Percentiles rank a stretch among this genome's conserved stretches.
phyloP scores from a whole-genome alignment of 2,888 invertebrate genomes.

The Geophilus truncorum region DNA sequence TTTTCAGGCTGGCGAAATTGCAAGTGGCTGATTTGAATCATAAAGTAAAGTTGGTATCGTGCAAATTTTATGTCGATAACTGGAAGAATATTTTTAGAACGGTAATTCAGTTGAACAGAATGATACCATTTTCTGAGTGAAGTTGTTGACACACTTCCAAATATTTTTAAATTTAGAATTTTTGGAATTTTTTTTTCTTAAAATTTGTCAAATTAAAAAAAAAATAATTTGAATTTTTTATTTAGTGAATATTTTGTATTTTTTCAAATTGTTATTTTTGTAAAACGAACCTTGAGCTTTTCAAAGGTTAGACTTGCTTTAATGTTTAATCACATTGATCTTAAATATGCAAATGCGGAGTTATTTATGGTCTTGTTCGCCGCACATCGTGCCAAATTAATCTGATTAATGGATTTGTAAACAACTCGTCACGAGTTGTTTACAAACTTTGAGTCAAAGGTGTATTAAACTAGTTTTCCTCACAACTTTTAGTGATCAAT shows the following conservation, averaged over 20 bases:
- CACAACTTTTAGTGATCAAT: no score
- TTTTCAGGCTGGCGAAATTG: not conserved
- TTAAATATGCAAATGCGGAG: not conserved
- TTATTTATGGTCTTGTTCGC: not conserved
- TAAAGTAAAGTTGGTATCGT: not conserved
- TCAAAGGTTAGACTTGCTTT: no score
- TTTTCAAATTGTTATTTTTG: no score
- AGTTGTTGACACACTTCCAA: no score
- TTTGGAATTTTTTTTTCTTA: not conserved
- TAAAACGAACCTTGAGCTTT: no score
- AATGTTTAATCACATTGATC: conserved; percentile 14
- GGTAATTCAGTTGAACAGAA: not conserved
- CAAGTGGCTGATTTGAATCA: not conserved
- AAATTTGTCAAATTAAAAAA: no score
- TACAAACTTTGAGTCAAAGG: no score
- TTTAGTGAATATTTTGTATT: not conserved
- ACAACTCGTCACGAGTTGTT: no score
- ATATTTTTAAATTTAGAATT: no score
- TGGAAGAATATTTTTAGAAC: not conserved
- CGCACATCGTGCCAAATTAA: not conserved
- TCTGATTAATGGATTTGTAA: conserved; percentile 17
- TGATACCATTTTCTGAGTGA: no score
- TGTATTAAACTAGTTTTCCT: no score
- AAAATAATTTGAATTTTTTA: no score
- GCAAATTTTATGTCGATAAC: not conserved